Base-by-base conservation (phyloP, 2,888 invertebrate species). In the Eilema caniola region DNA sequence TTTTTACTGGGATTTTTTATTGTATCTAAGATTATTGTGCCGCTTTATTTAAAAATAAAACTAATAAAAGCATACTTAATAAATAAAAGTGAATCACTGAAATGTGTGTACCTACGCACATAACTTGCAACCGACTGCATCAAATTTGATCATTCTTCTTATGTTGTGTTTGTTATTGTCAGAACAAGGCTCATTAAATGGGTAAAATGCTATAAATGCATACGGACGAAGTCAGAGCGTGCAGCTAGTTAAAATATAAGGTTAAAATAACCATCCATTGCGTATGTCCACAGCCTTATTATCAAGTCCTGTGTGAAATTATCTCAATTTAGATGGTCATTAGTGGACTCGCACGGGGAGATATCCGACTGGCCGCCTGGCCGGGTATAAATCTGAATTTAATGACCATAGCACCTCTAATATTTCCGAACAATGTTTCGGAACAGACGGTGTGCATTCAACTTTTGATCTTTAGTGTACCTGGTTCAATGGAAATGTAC, bases 321-420 rank as follows among this genome's bases (percentile, higher is more conserved):
- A 95, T 95, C 95, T 95, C 95, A 95, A 95, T 95, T 95, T 95
- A 94, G 93, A 84, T 92, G 95, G 95, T 95, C 95, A 95, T 95
- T 95, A 95, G 94, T 87, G 90, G 88, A 92, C 92, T 93, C 94
- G 94, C 93, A 85, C 91, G 91, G 93, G 90, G 94, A 95, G 95
- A 95, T 95, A 95, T 92, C 93, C 92, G 89, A 84, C 87, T 89
- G 85, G 88, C 88, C 83, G 87, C 83, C 87, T 89, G 85, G 88
- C 88, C 83, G 87, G 83, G 90, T 91, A 94, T 95, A 95, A 95
- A 95, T 95, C 95, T 94, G 94, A 91, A 93, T 95, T 94, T 94
- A 95, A 95, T 93, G 94, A 92, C 92, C 91, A 85, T 83, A 86
- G 86, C 86, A 86, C 87, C 86, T 88, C 90, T 91, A 90, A 93